Conservation (phyloP, 2,888 invertebrate species). For the Hymenopus coronatus region DNA sequence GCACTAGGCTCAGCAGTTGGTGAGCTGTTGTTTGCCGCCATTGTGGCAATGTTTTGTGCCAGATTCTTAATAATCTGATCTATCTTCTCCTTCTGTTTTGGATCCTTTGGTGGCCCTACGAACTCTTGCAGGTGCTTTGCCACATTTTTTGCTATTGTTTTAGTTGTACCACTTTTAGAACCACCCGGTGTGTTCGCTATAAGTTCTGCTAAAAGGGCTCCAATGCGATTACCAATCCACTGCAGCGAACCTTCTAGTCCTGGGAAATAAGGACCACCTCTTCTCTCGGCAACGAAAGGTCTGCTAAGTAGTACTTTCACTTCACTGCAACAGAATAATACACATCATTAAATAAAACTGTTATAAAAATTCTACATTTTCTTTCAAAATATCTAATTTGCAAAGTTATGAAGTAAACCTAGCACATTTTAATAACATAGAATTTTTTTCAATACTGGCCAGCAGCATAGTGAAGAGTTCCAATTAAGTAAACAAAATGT, state of each 20-base stretch:
- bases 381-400: no score
- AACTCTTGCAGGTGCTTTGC: neutral
- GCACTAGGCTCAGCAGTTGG: no score
- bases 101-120: neutral
- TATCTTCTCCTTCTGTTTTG: neutral
- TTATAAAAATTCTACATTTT: no score
- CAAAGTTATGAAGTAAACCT: no score
- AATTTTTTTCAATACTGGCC: no score
- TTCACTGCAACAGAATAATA: no score
- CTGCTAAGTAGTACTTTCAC: neutral
- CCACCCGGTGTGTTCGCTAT: neutral
- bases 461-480: no score
- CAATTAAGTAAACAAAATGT: no score
- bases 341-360: no score
- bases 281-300: neutral
- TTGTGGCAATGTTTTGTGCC: neutral
- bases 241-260: neutral
- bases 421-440: no score
- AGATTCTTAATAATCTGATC: neutral
- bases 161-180: neutral
- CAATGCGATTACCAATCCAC: neutral
- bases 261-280: neutral
- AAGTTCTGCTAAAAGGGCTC: neutral
- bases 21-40: neutral
- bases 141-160: neutral